A percentile compares a stretch with the other conserved stretches of the same genome.
phyloP scores from a whole-genome alignment of 1,140 invertebrate genomes.

The Drosophila yakuba region DNA sequence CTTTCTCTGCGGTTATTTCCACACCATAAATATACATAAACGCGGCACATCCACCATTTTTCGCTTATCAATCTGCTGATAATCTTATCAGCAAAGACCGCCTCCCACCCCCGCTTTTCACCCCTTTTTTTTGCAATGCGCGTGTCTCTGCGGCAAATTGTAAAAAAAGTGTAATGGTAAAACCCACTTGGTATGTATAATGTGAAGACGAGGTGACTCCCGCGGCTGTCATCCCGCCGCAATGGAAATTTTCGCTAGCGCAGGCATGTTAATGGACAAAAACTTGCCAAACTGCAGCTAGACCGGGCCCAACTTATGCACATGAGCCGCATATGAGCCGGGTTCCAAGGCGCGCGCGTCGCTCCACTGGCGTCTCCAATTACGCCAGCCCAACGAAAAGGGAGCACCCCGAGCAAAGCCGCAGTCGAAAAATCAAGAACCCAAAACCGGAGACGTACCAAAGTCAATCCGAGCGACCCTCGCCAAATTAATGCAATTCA shows the following conservation, averaged over 20 bases:
- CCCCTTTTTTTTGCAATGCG: conserved; percentile 28
- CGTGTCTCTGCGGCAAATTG: conserved; percentile 23
- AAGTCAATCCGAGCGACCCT: conserved; percentile 51
- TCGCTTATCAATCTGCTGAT: conserved; percentile 32
- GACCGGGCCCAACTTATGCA: conserved; percentile 22
- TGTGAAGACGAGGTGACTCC: conserved; percentile 24
- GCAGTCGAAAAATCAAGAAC: conserved; percentile 2
- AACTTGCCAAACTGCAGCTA: conserved; percentile 43
- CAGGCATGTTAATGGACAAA: conserved; percentile 64
- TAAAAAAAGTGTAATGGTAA: conserved; percentile 49
- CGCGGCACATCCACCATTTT: conserved; percentile 15
- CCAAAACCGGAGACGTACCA: conserved; percentile 28
- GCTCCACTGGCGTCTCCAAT: conserved; percentile 49
- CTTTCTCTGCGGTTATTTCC: conserved; percentile 10
- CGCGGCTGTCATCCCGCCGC: conserved; percentile 19
- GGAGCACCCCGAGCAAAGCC: conserved; percentile 35
- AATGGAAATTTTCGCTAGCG: conserved; percentile 60
- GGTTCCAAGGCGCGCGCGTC: conserved; percentile 52
- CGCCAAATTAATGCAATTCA: conserved; percentile 76
- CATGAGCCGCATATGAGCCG: conserved; percentile 26
- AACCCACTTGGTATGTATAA: conserved; percentile 41
- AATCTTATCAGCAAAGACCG: conserved; percentile 37
- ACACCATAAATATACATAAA: conserved; percentile 21
- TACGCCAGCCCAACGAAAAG: conserved; percentile 62
- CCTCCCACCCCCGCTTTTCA: neutral